These are phyloP conservation scores for Drosophila elegans DNA, from an alignment of 1,140 invertebrate species.

Conservation along the genomic window DNA sequence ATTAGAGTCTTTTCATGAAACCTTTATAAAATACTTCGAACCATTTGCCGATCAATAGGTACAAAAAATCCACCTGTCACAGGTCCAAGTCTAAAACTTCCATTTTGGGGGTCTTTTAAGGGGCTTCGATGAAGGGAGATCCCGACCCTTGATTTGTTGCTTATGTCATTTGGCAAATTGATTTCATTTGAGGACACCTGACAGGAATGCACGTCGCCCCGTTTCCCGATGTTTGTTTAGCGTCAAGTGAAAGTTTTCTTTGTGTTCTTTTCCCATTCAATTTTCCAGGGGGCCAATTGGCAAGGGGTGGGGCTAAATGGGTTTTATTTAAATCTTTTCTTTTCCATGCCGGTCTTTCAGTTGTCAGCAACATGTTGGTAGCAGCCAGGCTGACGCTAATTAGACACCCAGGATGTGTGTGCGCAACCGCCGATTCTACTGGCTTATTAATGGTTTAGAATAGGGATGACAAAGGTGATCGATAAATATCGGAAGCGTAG, in stretches of 20 bases:
- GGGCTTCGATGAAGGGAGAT: not conserved
- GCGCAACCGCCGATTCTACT: slow-evolving; percentile 2
- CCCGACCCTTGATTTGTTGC: slow-evolving; percentile 32
- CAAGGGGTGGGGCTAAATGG: slow-evolving; percentile 1
- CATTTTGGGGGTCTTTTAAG: not conserved
- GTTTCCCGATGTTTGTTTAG: slow-evolving; percentile 63
- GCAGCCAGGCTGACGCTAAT: slow-evolving; percentile 73
- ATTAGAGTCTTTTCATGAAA: too few species aligned
- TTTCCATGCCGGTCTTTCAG: slow-evolving; percentile 45
- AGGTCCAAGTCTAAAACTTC: slow-evolving; percentile 15
- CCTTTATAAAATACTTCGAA: too few species aligned
- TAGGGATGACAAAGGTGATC: slow-evolving; percentile 1
- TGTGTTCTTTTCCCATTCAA: slow-evolving; percentile 19
- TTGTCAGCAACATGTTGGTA: slow-evolving; percentile 78
- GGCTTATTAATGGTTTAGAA: slow-evolving; percentile 36
- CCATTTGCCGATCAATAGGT: slow-evolving; percentile 11
- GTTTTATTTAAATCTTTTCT: slow-evolving; percentile 33
- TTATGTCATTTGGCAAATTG: slow-evolving; percentile 67
- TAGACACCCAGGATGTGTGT: slow-evolving; percentile 50
- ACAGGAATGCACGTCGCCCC: slow-evolving; percentile 49
- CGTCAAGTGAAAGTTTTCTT: slow-evolving; percentile 73
- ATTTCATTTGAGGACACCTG: slow-evolving; percentile 71
- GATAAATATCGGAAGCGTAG: not conserved
- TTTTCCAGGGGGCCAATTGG: slow-evolving; percentile 5
- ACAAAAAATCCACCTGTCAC: slow-evolving; percentile 29